Base-by-base conservation (phyloP, 2,888 invertebrate species). In the Mystacides longicornis region DNA sequence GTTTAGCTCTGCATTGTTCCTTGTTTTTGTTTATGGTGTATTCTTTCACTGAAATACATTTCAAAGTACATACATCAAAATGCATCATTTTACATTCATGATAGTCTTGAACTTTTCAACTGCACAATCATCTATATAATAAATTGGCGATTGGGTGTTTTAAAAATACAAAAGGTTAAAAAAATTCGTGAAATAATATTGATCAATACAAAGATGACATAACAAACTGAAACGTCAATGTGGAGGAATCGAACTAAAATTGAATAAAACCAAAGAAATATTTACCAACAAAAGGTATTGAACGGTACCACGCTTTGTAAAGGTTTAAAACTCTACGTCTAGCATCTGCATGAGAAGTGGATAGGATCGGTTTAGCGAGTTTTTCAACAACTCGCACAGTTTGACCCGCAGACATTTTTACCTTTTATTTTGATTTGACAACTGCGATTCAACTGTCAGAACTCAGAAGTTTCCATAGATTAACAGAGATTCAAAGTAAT, bases 261-360 rank as follows among this genome's bases (percentile, higher is more conserved):
- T 45, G n/a, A 37, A 4, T 7, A 37, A 14, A 7, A 37, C 14
- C 14, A 7, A 7, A 14, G 3, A 14, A 4, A 7, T 37, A 42
- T 83, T 77, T 77, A 93, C 95, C 84, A 66, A 94, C 80, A 69
- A 86, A 86, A 5, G 95, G 95, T 59, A 94, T 79, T 73, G 94
- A 92, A 62, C 95, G 85, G 72, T 89, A 92, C 94, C 96, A 97
- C 55, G 93, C 87, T 75, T 89, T 93, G 72, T 96, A 97, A 54
- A 97, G 78, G 70, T 84, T 89, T 7, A 95, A 68, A 1, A 91
- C 95, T 69, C 94, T 81, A 67, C 81, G 80, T 64, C 82, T 83
- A 1, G 95, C 93, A 70, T 96, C 94, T 2, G 72, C 77, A 45
- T 74, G 75, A 68, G 86, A 85, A 52, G 86, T 65, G 1, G 96